These are phyloP conservation scores for Chionoecetes opilio DNA, from an alignment of 1,140 invertebrate species.

Conservation along the genomic window DNA sequence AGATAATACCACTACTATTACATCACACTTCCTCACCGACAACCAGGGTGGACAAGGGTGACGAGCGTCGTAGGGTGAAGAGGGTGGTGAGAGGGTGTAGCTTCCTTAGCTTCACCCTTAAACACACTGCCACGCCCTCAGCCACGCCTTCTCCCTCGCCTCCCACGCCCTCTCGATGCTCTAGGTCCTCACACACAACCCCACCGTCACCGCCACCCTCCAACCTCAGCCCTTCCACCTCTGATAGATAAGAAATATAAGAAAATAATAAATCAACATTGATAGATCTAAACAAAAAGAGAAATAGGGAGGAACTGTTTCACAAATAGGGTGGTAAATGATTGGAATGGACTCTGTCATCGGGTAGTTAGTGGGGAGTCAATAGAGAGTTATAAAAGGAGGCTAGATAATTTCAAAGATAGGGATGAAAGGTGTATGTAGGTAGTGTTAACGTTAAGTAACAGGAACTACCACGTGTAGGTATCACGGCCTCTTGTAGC, in stretches of 20 bases:
- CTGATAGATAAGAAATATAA: neutral
- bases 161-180: neutral
- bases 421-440: no score
- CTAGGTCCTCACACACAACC: neutral
- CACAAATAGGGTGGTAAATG: no score
- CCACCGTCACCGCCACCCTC: neutral
- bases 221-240: neutral
- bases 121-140: constrained; percentile 3
- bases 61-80: neutral
- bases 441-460: no score
- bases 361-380: no score
- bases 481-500: no score
- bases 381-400: no score
- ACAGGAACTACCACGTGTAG: no score
- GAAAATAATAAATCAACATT: no score
- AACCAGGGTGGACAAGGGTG: neutral
- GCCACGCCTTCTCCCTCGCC: neutral
- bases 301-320: no score
- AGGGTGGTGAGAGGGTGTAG: neutral
- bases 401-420: no score
- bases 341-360: no score
- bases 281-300: no score
- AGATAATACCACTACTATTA: neutral
- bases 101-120: neutral
- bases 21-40: neutral